phyloP scores from a whole-genome alignment of 1,140 invertebrate genomes.

The Dendroctonus valens region DNA sequence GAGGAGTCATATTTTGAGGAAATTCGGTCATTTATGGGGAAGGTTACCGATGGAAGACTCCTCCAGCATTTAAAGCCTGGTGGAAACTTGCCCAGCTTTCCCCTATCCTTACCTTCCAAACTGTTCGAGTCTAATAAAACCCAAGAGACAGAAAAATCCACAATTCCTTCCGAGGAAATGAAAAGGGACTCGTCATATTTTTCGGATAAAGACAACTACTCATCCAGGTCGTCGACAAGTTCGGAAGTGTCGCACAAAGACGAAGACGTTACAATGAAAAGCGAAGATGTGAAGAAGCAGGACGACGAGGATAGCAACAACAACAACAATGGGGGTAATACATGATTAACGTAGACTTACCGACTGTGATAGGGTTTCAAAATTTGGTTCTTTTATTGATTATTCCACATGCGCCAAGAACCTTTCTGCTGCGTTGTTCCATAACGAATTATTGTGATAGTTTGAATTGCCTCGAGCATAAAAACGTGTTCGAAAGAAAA shows the following conservation, averaged over 20 bases:
- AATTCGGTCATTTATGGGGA: conserved; percentile 91
- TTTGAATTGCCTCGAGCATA: too few relatives aligned
- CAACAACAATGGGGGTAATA: conserved; percentile 38
- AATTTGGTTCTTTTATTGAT: background rate
- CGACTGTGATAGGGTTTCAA: conserved; percentile 27
- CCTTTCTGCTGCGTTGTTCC: too few relatives aligned
- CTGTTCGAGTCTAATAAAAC: conserved; percentile 52
- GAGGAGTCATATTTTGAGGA: conserved; percentile 91
- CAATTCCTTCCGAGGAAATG: conserved; percentile 47
- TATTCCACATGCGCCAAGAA: too few relatives aligned
- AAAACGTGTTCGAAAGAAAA: too few relatives aligned
- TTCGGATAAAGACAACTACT: conserved; percentile 58
- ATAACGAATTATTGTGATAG: too few relatives aligned
- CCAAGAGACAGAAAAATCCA: conserved; percentile 42
- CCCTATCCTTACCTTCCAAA: conserved; percentile 45
- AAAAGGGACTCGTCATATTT: conserved; percentile 58
- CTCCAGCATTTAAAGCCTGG: conserved; percentile 45
- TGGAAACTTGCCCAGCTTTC: conserved; percentile 42
- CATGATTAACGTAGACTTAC: conserved; percentile 21
- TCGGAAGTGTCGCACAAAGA: conserved; percentile 53
- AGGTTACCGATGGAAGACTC: conserved; percentile 65
- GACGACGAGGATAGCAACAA: conserved; percentile 40
- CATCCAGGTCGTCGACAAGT: conserved; percentile 56
- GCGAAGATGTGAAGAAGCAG: conserved; percentile 28
- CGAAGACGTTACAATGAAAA: conserved; percentile 38